Base-by-base conservation (phyloP, 2,888 invertebrate species). In the Calephelis perditalis region DNA sequence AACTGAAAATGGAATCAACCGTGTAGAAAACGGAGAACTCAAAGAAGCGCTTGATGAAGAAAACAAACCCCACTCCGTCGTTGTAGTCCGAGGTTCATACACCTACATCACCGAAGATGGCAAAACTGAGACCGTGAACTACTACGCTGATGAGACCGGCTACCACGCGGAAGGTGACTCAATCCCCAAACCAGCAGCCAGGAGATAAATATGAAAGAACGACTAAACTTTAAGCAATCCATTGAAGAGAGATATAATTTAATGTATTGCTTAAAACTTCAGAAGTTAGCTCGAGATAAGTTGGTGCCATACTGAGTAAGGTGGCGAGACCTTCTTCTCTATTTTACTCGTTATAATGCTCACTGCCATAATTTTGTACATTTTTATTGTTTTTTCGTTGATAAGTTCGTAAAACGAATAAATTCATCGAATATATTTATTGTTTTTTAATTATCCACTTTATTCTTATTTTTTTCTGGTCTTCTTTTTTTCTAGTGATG, bases 91-190 rank as follows among this genome's bases (percentile, higher is more conserved):
- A 64, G 94, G 94, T n/a, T 79, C 85, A 3, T 93, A 87, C 81
- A 79, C 88, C 0, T 94, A 93, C 82, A 78, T 82, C 4, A 83
- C 91, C 62, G 77, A 83, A 0, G 92, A 93, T 2, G 94, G 94
- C 65, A 86, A 86, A 10, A 77, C 80, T 4, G 90, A 92, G 67
- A 73, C 76, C 40, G 66, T 93, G 67, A 87, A 73, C 58, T 94
- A 93, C 82, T 75, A 73, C 63, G 93, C 93, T 57, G 94, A 94
- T 68, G 93, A 94, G 78, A 91, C 78, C 67, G 94, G 94, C 64
- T 94, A 84, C 91, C 92, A 91, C 66, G 91, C 93, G 2, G 89
- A 91, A 56, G 93, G 94, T 55, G 86, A 86, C 0, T 92, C 93
- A 77, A 77, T 94, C 71, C 94, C 94, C 58, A 92, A 92, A 56